These are phyloP conservation scores for Rhabdomys dilectus DNA, from an alignment of 2,113 vertebrate genomes.

Conservation along the genomic window DNA sequence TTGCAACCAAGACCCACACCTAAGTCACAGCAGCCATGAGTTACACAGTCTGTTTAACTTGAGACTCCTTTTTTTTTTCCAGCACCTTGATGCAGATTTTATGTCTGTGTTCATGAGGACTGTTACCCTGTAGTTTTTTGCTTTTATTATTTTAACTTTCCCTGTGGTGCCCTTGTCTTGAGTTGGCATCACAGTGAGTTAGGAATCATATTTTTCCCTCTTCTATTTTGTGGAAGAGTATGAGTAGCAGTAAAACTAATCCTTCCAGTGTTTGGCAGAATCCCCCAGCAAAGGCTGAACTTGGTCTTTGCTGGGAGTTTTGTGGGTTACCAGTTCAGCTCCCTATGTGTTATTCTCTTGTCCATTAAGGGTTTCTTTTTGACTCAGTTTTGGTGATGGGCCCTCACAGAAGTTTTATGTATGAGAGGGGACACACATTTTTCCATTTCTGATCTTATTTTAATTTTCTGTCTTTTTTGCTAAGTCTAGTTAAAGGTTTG, in stretches of 20 bases:
- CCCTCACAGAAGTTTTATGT: background rate
- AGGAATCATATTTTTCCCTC: background rate
- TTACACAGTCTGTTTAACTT: background rate
- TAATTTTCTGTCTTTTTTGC: background rate
- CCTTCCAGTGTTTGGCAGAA: background rate
- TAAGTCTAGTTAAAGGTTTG: background rate
- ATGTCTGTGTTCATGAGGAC: background rate
- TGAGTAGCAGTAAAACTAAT: background rate
- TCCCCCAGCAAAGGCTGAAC: background rate
- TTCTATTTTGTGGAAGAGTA: background rate
- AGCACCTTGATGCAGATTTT: background rate
- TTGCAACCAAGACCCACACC: background rate
- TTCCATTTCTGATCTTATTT: background rate
- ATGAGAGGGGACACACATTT: background rate
- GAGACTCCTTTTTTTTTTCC: background rate
- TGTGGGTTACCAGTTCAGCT: background rate
- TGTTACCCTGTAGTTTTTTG: background rate
- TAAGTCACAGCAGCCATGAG: background rate
- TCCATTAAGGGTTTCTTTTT: background rate
- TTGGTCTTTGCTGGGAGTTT: background rate
- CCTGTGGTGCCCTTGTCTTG: background rate
- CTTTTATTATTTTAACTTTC: background rate
- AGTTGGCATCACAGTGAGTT: background rate
- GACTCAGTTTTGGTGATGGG: background rate
- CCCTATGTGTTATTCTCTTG: background rate